These are phyloP conservation scores for Herpailurus yagouaroundi DNA, from an alignment of 2,113 vertebrate genomes.

Conservation along the genomic window DNA sequence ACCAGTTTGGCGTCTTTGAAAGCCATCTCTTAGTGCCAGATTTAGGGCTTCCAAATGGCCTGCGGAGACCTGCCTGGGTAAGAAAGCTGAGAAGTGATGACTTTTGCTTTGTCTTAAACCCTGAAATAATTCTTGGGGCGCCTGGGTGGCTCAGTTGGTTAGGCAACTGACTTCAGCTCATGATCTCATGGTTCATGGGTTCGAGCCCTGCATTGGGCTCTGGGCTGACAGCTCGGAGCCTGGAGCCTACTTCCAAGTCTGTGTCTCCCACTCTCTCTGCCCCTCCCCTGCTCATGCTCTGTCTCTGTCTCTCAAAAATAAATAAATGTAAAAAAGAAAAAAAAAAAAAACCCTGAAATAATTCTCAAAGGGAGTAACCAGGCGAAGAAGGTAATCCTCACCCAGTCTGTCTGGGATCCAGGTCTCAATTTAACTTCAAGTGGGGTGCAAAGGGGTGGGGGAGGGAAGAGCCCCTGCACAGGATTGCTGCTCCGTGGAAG, in stretches of 20 bases:
- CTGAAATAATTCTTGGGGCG: neutral
- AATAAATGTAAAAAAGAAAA: too few relatives aligned
- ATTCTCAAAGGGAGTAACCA: neutral
- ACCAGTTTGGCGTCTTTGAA: neutral
- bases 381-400: neutral
- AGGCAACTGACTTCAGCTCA: too few relatives aligned
- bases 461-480: too few relatives aligned
- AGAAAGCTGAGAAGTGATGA: neutral
- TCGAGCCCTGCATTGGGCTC: too few relatives aligned
- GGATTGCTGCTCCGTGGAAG: accelerated
- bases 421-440: neutral
- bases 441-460: too few relatives aligned
- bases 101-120: neutral
- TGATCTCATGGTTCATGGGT: too few relatives aligned
- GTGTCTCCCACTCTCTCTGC: too few relatives aligned
- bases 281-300: too few relatives aligned
- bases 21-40: neutral
- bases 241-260: too few relatives aligned
- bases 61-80: neutral
- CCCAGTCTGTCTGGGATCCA: neutral
- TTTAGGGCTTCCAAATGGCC: neutral
- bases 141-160: too few relatives aligned
- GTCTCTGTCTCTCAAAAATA: too few relatives aligned
- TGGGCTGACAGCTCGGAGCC: too few relatives aligned
- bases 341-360: neutral